phyloP scores from a whole-genome alignment of 2,888 invertebrate species.

The Oscheius sp. region DNA sequence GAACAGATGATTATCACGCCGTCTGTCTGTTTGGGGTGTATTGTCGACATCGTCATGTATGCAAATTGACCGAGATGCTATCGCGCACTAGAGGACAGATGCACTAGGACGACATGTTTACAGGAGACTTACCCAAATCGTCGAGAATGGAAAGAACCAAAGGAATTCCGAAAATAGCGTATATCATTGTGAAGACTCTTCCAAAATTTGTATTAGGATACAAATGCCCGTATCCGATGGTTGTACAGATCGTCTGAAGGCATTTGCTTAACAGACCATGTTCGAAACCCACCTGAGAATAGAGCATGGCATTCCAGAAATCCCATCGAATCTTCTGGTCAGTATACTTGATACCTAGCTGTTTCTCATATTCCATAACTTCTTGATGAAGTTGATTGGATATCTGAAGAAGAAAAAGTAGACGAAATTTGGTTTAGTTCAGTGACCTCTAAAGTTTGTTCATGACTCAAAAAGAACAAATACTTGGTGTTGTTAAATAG shows the following conservation, averaged over 20 bases:
- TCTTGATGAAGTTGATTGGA: constrained; percentile 41
- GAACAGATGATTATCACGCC: constrained; percentile 13
- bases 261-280: too few species aligned
- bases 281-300: constrained; percentile 61
- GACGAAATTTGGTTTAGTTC: too few species aligned
- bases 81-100: neutral
- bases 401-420: constrained; percentile 44
- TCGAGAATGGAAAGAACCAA: constrained; percentile 91
- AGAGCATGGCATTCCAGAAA: constrained; percentile 72
- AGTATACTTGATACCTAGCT: constrained; percentile 65
- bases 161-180: constrained; percentile 94
- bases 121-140: constrained; percentile 74
- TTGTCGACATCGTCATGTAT: constrained; percentile 27
- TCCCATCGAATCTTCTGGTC: constrained; percentile 71
- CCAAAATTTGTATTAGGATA: constrained; percentile 88
- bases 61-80: constrained; percentile 10
- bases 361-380: constrained; percentile 59
- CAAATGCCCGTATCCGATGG: constrained; percentile 82
- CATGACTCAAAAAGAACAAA: constrained; percentile 63
- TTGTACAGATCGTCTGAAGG: constrained; percentile 68
- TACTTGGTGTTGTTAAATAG: constrained; percentile 69
- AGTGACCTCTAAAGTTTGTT: constrained; percentile 55
- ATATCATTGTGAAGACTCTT: constrained; percentile 87
- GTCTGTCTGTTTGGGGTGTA: constrained; percentile 4
- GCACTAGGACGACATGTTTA: neutral